A percentile compares a stretch with the other conserved stretches of the same genome.
Conservation (phyloP, 2,797 vertebrate genomes). For the Austrolebias charrua region DNA sequence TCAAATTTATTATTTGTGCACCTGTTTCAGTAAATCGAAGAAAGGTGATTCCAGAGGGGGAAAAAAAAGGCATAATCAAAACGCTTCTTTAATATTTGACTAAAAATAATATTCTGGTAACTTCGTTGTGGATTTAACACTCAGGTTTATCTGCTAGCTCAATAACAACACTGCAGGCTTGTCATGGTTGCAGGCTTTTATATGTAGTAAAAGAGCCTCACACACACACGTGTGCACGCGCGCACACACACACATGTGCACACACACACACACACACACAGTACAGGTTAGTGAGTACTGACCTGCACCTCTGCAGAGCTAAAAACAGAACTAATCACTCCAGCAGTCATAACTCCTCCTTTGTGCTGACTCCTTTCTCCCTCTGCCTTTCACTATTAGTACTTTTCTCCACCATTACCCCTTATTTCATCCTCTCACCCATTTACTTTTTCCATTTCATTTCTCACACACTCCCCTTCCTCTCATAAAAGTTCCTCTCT, state of each 20-base stretch:
- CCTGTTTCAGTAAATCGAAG: background rate
- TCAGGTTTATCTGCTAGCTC: conserved; percentile 57
- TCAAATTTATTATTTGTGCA: background rate
- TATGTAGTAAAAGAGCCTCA: background rate
- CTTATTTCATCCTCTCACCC: conserved; percentile 52
- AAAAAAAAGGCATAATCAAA: background rate
- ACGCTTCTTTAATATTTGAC: background rate
- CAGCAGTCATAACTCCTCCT: conserved; percentile 70
- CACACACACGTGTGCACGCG: no score
- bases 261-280: conserved; percentile 20
- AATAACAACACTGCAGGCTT: conserved; percentile 70
- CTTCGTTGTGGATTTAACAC: no score
- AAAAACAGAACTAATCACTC: conserved; percentile 81
- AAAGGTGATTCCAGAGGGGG: background rate
- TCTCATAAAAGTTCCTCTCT: conserved; percentile 44
- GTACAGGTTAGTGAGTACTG: conserved; percentile 70
- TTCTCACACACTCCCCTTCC: conserved; percentile 19
- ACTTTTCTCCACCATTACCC: conserved; percentile 71
- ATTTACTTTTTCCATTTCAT: conserved; percentile 55
- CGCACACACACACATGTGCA: conserved; percentile 31
- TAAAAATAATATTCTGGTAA: no score
- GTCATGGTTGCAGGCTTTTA: conserved; percentile 43
- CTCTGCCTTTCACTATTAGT: conserved; percentile 50
- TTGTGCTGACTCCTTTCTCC: conserved; percentile 56
- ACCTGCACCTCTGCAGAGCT: conserved; percentile 68